These are phyloP conservation scores for Philypnodon macrostomus DNA, from an alignment of 2,797 vertebrate species.

Conservation along the genomic window DNA sequence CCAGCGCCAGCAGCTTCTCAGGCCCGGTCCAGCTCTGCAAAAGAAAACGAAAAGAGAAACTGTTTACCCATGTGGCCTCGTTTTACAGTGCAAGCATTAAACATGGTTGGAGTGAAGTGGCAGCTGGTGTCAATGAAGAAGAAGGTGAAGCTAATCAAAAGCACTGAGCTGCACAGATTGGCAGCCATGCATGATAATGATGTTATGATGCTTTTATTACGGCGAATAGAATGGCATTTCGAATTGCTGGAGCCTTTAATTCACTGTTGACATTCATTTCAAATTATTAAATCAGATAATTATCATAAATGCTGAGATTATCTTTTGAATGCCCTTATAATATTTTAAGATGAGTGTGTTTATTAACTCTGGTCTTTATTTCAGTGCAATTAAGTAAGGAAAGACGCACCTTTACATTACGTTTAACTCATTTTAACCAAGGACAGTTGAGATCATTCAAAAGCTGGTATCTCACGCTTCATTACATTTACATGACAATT, in stretches of 20 bases:
- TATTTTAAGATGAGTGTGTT: not conserved
- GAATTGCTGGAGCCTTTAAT: not conserved
- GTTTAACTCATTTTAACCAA: too few relatives aligned
- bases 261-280: not conserved
- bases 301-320: slow-evolving; percentile 2
- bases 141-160: slow-evolving; percentile 17
- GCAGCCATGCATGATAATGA: slow-evolving; percentile 6
- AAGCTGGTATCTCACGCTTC: too few relatives aligned
- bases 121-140: slow-evolving; percentile 7
- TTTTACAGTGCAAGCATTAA: not conserved
- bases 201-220: slow-evolving; percentile 4
- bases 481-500: too few relatives aligned
- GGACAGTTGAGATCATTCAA: too few relatives aligned
- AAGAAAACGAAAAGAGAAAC: slow-evolving; percentile 38
- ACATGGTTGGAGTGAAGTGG: not conserved
- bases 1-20: slow-evolving; percentile 97
- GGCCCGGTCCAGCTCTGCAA: slow-evolving; percentile 97
- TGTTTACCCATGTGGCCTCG: not conserved
- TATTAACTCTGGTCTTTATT: slow-evolving; percentile 2
- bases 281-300: slow-evolving; percentile 4
- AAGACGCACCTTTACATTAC: too few relatives aligned
- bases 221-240: slow-evolving; percentile 10
- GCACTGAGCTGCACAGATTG: slow-evolving; percentile 1
- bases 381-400: too few relatives aligned
- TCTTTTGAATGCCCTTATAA: slow-evolving; percentile 3